Base-by-base conservation (phyloP, 2,113 vertebrate genomes). In the Kryptolebias marmoratus region DNA sequence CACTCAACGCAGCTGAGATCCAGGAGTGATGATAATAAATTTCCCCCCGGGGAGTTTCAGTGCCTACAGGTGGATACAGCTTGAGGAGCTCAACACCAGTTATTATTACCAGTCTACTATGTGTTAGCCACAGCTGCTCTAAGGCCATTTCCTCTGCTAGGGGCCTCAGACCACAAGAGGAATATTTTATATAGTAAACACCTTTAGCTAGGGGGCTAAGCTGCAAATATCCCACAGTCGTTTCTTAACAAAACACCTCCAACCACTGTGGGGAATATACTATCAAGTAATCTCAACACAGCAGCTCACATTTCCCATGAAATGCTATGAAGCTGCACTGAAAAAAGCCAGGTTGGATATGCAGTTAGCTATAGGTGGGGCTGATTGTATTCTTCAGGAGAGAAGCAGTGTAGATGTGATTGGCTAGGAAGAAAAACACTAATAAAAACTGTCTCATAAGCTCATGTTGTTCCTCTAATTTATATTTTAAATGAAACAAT, bases 11-110 rank as follows among this genome's bases (percentile, higher is more conserved):
- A 61, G 76, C 74, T 13, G 36, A 80, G 75, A 78, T 67, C 49
- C 14, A 1, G 16, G 44, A 68, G 53, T 72, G 74, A 80, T 79
- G 69, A 81, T 82, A 65, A 67, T 77, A 81, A 53, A 84, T 82
- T 66, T 72, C 31, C 22, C 64, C 47, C 45, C 12, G 4, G 69
- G 64, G 81, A 77, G 47, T 61, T 73, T 77, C 31, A 59, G 36
- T 77, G 56, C 73, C 59, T 50, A 71, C 77, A 84, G 75, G 68
- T 83, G 80, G 68, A 70, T 79, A 54, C 69, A 39, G 61, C 61
- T 70, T 72, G 60, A 74, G 31, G 31, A 61, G 50, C 65, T 58
- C 13, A 80, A 62, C 4, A 27, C n/a, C 48, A 68, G 59, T 50
- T 69, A 66, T 80, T 82, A 71, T 58, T 48, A 27, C n/a, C 44